Base-by-base conservation (phyloP, 2,888 invertebrate genomes). In the Nasonovia ribisnigri region DNA sequence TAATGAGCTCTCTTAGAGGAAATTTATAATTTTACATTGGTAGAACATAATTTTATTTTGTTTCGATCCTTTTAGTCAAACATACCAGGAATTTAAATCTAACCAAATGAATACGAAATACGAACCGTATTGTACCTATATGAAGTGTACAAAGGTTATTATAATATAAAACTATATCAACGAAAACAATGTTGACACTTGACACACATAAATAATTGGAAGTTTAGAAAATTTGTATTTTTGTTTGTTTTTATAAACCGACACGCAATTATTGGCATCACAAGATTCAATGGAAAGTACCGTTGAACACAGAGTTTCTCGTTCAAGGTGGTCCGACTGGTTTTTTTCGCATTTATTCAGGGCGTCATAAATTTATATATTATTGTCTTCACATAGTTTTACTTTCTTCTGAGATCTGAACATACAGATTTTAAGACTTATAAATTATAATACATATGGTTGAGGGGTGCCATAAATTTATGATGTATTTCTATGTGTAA, bases 211-310 rank as follows among this genome's bases (percentile, higher is more conserved):
- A 48, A 57, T 57, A 48, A 57, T 57, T 24, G 92, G 92, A 48
- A 57, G 46, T 46, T 86, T 57, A 24, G 57, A 86, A 29, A 91
- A 43, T 84, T 51, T 26, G 26, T 51, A 26, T 88, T 88, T 57
- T 57, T 88, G 24, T 36, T 51, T 36, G 51, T 88, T 51, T 88
- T n/a, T 86, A 29, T 90, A 29, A 11, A 67, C 77, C 20, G 36
- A 36, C 77, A 77, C 36, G 20, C 77, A 20, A 77, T 90, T 67
- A 90, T 90, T 48, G 11, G 20, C 46, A 43, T 46, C 60, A 48
- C 87, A 16, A 92, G 60, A 93, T 90, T 42, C 86, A 90, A 90
- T 84, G 93, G 93, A 93, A 93, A 93, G 93, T 93, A 93, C 86
- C 90, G 67, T 86, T 88, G 54, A 51, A 60, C 4, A 86, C 93